Evolutionary conservation across 2,888 invertebrate species (phyloP).

Genomic region (Ormyrus nitidulus): DNA sequence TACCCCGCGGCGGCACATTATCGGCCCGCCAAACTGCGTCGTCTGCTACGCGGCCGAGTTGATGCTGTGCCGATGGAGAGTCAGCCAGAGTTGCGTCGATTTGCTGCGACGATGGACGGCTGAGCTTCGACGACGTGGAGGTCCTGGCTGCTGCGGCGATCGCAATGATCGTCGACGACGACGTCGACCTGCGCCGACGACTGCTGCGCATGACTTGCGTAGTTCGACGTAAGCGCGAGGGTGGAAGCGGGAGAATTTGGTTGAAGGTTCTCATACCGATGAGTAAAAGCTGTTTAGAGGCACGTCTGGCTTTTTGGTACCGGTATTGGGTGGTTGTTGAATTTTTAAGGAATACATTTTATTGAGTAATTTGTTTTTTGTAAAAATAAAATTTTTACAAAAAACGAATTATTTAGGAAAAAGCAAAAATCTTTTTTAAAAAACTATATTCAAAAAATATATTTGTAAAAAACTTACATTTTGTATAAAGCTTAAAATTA

Average conservation of each 20-base stretch:
- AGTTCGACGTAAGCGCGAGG: not conserved
- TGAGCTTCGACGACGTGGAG: conserved; percentile 2
- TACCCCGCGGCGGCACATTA: not conserved
- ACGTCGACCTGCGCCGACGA: not conserved
- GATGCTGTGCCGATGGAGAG: no score
- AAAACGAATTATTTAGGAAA: no score
- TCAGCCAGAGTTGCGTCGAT: not conserved
- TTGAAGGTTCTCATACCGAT: not conserved
- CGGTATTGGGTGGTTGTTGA: no score
- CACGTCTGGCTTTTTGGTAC: no score
- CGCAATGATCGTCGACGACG: conserved; percentile 1
- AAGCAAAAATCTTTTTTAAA: no score
- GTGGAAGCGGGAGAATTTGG: conserved; percentile 11
- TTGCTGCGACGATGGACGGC: not conserved
- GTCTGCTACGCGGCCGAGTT: not conserved
- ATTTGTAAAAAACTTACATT: no score
- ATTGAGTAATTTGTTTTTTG: no score
- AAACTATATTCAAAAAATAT: no score
- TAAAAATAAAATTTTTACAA: no score
- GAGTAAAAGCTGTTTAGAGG: no score
- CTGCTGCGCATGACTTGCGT: conserved; percentile 18
- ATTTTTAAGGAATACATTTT: no score
- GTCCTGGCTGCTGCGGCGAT: not conserved
- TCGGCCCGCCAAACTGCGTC: not conserved
- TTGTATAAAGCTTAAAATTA: no score